These are phyloP conservation scores for Molossus alvarezi DNA, from an alignment of 2,797 vertebrate species.

Conservation along the genomic window DNA sequence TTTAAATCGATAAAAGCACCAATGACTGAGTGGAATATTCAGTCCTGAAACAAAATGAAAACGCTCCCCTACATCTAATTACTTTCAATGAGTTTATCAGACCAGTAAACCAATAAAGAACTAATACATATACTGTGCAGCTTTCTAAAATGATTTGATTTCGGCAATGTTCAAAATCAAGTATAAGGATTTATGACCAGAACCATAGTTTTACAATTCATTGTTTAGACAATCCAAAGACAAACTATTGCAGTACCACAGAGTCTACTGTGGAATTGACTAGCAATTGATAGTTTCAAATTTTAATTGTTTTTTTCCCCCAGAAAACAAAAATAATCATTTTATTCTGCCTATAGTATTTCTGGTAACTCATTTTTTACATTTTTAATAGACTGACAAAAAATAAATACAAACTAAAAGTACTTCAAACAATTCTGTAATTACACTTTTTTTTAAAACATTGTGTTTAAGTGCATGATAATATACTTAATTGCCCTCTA, in stretches of 20 bases:
- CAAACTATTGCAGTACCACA: background rate
- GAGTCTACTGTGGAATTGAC: background rate
- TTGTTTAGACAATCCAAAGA: background rate
- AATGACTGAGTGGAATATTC: background rate
- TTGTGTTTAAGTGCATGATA: constrained; percentile 53
- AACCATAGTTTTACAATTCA: background rate
- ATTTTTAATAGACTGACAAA: constrained; percentile 66
- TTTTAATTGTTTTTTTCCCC: background rate
- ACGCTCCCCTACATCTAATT: background rate
- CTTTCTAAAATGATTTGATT: constrained; percentile 28
- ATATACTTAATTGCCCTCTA: constrained; percentile 16
- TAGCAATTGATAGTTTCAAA: background rate
- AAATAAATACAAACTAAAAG: constrained; percentile 71
- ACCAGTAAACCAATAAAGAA: background rate
- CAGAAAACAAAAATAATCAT: constrained; percentile 1
- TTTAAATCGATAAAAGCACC: constrained; percentile 49
- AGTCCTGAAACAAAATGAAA: constrained; percentile 39
- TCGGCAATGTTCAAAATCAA: background rate
- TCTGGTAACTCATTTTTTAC: constrained; percentile 49
- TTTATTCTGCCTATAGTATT: constrained; percentile 55
- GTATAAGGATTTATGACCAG: background rate
- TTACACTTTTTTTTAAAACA: constrained; percentile 53
- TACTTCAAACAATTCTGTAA: constrained; percentile 58
- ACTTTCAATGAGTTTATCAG: constrained; percentile 42
- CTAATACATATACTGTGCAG: background rate